Percentiles rank a stretch among this genome's conserved stretches.
Evolutionary conservation across 1,140 invertebrate species (phyloP).

Genomic region (Musca domestica): DNA sequence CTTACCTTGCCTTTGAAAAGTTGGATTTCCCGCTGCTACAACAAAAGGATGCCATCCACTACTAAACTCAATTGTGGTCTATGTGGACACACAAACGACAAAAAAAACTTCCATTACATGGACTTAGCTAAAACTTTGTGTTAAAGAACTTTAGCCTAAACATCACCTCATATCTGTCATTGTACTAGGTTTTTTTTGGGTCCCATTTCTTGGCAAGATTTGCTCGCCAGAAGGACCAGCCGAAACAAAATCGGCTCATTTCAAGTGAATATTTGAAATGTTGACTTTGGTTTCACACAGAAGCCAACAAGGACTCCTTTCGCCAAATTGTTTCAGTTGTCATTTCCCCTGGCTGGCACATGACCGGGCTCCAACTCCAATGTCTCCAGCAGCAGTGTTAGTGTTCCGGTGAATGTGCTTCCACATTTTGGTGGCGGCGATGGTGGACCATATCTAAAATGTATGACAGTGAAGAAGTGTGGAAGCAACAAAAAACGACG

Average conservation of each 20-base stretch:
- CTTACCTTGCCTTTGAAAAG: too few species aligned
- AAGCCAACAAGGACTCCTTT: constrained; percentile 1
- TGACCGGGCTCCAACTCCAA: background rate
- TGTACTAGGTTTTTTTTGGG: background rate
- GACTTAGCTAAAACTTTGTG: constrained; percentile 9
- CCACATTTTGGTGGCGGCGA: constrained; percentile 13
- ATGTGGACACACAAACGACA: background rate
- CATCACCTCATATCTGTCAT: background rate
- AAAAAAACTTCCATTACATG: background rate
- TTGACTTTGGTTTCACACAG: constrained; percentile 24
- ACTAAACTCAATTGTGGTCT: constrained; percentile 19
- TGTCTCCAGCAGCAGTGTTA: constrained; percentile 6
- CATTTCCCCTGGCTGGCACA: background rate
- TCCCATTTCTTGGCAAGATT: background rate
- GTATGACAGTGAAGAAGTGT: constrained; percentile 6
- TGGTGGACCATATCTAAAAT: constrained; percentile 20
- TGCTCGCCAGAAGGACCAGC: background rate
- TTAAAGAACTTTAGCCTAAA: background rate
- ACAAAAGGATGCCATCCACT: constrained; percentile 5
- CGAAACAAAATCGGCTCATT: background rate
- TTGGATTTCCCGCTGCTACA: background rate
- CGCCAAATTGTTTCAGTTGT: constrained; percentile 14
- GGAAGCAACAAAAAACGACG: background rate
- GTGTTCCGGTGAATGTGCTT: background rate
- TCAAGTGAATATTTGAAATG: constrained; percentile 30